A percentile compares a stretch with the other conserved stretches of the same genome.
phyloP scores from a whole-genome alignment of 92 coral and sea anemone species.

The Phenganax marumi region DNA sequence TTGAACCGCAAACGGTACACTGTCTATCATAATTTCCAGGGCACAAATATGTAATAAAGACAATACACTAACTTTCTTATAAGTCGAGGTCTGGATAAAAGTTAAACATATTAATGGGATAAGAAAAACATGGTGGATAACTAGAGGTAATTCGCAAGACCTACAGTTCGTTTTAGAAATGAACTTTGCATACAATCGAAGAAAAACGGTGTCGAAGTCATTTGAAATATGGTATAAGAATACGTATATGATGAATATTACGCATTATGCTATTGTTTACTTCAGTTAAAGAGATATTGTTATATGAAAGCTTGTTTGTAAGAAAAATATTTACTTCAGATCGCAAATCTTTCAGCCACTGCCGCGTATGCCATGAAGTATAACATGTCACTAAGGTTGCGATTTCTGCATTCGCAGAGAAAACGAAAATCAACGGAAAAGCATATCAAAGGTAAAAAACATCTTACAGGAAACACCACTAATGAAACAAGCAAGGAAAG shows the following conservation, averaged over 20 bases:
- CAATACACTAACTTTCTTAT: neutral
- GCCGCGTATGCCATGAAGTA: neutral
- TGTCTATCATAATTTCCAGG: neutral
- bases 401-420: neutral
- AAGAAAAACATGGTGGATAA: neutral
- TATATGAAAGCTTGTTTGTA: neutral
- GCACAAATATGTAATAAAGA: slow-evolving; percentile 15
- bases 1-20: neutral
- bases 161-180: no score
- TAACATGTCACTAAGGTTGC: neutral
- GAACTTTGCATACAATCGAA: no score
- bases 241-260: neutral
- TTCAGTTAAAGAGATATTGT: neutral
- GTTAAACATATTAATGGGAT: neutral
- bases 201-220: no score
- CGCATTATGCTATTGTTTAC: neutral
- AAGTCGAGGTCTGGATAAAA: slow-evolving; percentile 7
- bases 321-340: neutral
- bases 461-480: neutral
- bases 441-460: slow-evolving; percentile 17
- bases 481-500: slow-evolving; percentile 7
- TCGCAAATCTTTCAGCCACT: neutral
- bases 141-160: neutral
- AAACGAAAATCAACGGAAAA: slow-evolving; percentile 16
- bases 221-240: slow-evolving; percentile 14